phyloP scores from a whole-genome alignment of 2,113 vertebrate genomes.

The Cairina moschata region DNA sequence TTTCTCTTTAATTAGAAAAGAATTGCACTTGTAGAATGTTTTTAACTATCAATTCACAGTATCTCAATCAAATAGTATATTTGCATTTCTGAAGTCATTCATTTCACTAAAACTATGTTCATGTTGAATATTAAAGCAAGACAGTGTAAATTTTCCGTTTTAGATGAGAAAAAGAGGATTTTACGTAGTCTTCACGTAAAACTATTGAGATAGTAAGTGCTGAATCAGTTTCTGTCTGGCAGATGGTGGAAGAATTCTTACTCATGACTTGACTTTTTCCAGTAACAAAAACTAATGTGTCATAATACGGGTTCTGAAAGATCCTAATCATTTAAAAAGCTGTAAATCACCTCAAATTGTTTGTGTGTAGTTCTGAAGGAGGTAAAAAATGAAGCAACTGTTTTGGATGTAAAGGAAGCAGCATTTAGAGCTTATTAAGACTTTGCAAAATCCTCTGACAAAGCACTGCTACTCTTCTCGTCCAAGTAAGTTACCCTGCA shows the following conservation, averaged over 20 bases:
- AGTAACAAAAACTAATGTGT: not conserved
- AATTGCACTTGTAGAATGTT: fast-evolving
- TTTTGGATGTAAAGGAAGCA: not conserved
- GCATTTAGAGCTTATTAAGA: not conserved
- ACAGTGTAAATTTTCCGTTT: not conserved
- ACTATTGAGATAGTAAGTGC: not conserved
- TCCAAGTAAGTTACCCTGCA: fast-evolving
- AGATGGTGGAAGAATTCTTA: not conserved
- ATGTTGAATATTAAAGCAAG: fast-evolving
- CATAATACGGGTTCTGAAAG: not conserved
- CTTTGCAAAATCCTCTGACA: not conserved
- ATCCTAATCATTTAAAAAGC: not conserved
- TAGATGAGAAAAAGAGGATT: not conserved
- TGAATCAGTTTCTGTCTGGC: not conserved
- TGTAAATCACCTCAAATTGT: not conserved
- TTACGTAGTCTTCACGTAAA: not conserved
- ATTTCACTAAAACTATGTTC: not conserved
- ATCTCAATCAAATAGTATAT: not conserved
- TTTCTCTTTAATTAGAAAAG: not conserved
- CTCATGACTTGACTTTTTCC: not conserved
- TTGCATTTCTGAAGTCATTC: not conserved
- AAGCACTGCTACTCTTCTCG: not conserved
- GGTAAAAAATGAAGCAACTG: not conserved
- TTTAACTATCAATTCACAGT: not conserved
- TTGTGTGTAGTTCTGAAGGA: not conserved